These are phyloP conservation scores for Catamblyrhynchus diadema DNA, from an alignment of 2,797 vertebrate genomes.

Conservation along the genomic window DNA sequence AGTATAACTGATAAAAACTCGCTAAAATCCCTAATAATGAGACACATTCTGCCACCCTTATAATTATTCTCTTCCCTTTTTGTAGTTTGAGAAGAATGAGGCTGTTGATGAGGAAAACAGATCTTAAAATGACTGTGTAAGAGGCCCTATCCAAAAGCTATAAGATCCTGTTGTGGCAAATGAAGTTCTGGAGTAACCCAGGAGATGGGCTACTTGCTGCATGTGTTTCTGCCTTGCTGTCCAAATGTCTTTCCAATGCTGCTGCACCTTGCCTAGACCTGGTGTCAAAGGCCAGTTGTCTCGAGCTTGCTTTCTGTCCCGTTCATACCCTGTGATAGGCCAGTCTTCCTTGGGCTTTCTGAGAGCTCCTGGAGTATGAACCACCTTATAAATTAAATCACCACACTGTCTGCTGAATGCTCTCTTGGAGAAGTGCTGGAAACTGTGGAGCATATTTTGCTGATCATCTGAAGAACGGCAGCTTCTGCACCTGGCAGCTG, in stretches of 20 bases:
- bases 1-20: not conserved
- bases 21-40: not conserved
- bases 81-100: not conserved
- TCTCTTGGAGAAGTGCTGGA: not conserved
- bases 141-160: not conserved
- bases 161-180: not conserved
- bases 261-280: not conserved
- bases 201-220: not conserved
- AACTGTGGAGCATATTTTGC: not conserved
- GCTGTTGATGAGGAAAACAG: not conserved
- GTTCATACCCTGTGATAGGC: not conserved
- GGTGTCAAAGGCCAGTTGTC: not conserved
- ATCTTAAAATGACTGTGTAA: not conserved
- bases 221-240: not conserved
- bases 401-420: not conserved
- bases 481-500: constrained; percentile 12
- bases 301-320: not conserved
- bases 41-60: not conserved
- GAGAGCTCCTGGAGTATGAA: not conserved
- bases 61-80: not conserved
- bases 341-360: not conserved
- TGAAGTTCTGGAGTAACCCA: not conserved
- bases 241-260: not conserved
- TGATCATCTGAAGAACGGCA: not conserved
- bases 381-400: constrained; percentile 1